Base-by-base conservation (phyloP, 2,888 invertebrate species). In the Calameuta idolon region DNA sequence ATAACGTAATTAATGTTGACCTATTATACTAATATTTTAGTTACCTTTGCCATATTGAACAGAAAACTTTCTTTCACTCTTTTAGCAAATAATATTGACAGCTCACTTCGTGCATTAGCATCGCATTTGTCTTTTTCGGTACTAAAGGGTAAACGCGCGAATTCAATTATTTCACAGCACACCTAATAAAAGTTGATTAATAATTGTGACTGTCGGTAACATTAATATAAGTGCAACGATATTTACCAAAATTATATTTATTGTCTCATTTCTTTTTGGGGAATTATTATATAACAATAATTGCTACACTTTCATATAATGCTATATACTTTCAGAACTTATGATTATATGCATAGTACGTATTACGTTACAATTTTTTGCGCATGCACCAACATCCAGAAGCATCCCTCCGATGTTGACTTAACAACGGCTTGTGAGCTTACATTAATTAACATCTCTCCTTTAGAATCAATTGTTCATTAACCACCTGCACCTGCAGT, bases 191-290 rank as follows among this genome's bases (percentile, higher is more conserved):
- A 5, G 23, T 23, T 40, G 4, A 40, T 40, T 23, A 23, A 23
- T 33, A 33, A 33, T 55, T 15, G 23, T 23, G 23, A 55, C 23
- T 55, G 23, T 71, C 71, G 12, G 71, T 71, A 33, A 71, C 9
- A 71, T 34, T 5, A 12, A 69, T 33, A 33, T 30, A 33, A 34
- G 30, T 55, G 55, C 55, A 71, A 74, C 75, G 81, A 12, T 85
- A 86, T 81, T 87, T 90, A 90, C 83, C 88, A 90, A 90, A 90
- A 90, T 89, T 90, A 90, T 89, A 90, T 90, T 90, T 90, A 90
- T 90, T 90, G 90, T 90, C 90, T 88, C 88, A 88, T 89, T 90
- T 89, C 84, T 86, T 87, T 85, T 90, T 82, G 83, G 86, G 88
- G 85, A 88, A 88, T 90, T 87, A 86, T 88, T 84, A 85, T 88